phyloP scores from a whole-genome alignment of 2,113 vertebrate species.

The Paralichthys olivaceus region DNA sequence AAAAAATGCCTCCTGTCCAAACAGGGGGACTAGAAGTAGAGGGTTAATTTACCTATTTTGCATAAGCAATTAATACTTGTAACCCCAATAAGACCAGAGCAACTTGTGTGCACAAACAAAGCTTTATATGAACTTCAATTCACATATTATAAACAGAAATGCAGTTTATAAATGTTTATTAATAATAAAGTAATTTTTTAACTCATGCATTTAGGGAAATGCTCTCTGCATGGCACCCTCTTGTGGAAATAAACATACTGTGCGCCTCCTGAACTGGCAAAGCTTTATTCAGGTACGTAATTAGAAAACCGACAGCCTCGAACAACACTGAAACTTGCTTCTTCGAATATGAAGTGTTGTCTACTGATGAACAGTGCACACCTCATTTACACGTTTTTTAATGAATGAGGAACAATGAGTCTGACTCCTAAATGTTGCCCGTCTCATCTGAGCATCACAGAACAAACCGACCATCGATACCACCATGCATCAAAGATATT shows the following conservation, averaged over 20 bases:
- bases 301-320: constrained; percentile 28
- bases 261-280: constrained; percentile 16
- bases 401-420: constrained; percentile 5
- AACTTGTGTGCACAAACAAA: too few relatives aligned
- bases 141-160: too few relatives aligned
- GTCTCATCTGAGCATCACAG: constrained; percentile 5
- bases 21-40: too few relatives aligned
- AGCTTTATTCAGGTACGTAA: constrained; percentile 36
- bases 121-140: too few relatives aligned
- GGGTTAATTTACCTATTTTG: too few relatives aligned
- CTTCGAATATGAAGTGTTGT: constrained; percentile 17
- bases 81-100: too few relatives aligned
- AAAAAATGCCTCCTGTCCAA: too few relatives aligned
- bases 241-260: constrained; percentile 10
- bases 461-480: background rate
- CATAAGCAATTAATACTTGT: too few relatives aligned
- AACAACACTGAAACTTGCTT: constrained; percentile 33
- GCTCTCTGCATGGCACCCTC: too few relatives aligned
- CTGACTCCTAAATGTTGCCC: background rate
- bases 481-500: constrained; percentile 36
- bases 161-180: too few relatives aligned
- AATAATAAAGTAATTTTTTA: too few relatives aligned
- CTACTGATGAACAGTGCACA: constrained; percentile 24
- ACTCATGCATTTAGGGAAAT: too few relatives aligned
- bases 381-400: constrained; percentile 1